Evolutionary conservation across 2,113 vertebrate genomes (phyloP).

Genomic region (Cynocephalus volans): DNA sequence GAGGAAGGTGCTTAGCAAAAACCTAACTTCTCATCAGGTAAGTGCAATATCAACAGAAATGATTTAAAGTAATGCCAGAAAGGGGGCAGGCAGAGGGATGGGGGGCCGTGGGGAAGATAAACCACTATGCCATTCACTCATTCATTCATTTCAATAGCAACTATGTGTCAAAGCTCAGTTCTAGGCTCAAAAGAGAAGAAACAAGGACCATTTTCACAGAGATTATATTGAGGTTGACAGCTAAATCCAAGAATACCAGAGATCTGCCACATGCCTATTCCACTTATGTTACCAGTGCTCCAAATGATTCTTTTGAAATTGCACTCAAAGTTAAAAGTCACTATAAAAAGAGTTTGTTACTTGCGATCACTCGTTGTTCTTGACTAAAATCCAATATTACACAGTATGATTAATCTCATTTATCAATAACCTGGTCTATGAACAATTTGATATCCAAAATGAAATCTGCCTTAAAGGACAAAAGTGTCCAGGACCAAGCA

Average conservation of each 20-base stretch:
- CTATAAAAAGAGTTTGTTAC: not conserved
- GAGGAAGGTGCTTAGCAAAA: not conserved
- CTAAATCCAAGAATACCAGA: not conserved
- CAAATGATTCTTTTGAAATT: not conserved
- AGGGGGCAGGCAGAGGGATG: not conserved
- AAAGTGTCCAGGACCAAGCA: not conserved
- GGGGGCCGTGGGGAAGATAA: not conserved
- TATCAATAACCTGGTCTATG: not conserved
- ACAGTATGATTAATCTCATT: not conserved
- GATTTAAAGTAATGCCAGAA: not conserved
- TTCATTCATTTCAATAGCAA: not conserved
- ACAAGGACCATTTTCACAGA: not conserved
- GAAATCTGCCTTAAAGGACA: not conserved
- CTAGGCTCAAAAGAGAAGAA: not conserved
- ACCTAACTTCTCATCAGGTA: not conserved
- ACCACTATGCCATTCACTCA: not conserved
- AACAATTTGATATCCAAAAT: slow-evolving; percentile 22
- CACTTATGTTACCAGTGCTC: not conserved
- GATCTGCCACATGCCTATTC: not conserved
- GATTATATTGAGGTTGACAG: not conserved
- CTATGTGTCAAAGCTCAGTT: not conserved
- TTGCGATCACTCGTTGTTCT: not conserved
- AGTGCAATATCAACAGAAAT: not conserved
- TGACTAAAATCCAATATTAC: not conserved
- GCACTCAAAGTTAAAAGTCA: not conserved